These are phyloP conservation scores for Hestina assimilis DNA, from an alignment of 1,140 invertebrate genomes.

Conservation along the genomic window DNA sequence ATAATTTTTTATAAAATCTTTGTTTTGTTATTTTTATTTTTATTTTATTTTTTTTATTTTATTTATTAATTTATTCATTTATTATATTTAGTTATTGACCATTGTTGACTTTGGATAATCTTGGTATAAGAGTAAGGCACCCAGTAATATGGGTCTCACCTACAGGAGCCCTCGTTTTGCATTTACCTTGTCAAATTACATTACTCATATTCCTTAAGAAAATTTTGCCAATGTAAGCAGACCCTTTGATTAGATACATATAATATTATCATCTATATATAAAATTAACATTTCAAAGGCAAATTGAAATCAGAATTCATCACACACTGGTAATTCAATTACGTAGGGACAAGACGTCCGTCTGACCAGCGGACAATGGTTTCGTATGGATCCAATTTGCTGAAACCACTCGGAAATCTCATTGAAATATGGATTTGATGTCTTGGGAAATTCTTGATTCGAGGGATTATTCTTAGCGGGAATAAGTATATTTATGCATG, in stretches of 20 bases:
- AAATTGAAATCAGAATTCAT: conserved; percentile 28
- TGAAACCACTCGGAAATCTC: conserved; percentile 9
- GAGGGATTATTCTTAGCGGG: neutral
- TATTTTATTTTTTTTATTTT: too few relatives aligned
- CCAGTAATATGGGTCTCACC: too few relatives aligned
- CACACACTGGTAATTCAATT: conserved; percentile 30
- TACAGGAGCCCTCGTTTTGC: too few relatives aligned
- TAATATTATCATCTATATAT: neutral
- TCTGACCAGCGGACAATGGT: conserved; percentile 24
- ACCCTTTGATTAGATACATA: neutral
- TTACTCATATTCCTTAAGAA: too few relatives aligned
- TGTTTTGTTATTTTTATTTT: too few relatives aligned
- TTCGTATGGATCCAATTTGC: conserved; percentile 27
- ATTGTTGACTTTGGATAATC: too few relatives aligned
- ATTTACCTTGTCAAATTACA: too few relatives aligned
- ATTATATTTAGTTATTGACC: too few relatives aligned
- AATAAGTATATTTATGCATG: neutral
- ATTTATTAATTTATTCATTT: too few relatives aligned
- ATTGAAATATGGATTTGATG: conserved; percentile 17
- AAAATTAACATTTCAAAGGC: conserved; percentile 20
- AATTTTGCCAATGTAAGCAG: too few relatives aligned
- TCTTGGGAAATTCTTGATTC: conserved; percentile 1
- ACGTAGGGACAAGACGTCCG: conserved; percentile 24
- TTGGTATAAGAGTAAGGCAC: too few relatives aligned
- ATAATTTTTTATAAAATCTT: too few relatives aligned